Evolutionary conservation across 2,888 invertebrate genomes (phyloP).

Genomic region (Plebejus anna): DNA sequence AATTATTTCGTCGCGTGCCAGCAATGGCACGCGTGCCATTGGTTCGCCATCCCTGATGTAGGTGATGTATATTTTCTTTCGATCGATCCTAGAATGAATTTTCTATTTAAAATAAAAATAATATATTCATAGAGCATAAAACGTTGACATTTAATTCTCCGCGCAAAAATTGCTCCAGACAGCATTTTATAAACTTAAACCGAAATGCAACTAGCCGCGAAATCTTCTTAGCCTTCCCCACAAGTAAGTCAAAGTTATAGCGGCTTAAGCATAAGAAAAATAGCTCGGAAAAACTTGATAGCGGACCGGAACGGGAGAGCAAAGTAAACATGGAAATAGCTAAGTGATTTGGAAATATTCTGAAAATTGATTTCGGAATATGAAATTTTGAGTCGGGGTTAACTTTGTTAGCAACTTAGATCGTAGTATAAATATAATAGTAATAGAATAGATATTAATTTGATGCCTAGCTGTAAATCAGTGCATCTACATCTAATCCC

Average conservation of each 20-base stretch:
- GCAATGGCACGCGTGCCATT: too few relatives aligned
- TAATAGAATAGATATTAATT: background rate
- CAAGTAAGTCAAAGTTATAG: conserved; percentile 20
- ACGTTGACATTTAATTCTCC: background rate
- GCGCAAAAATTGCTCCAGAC: background rate
- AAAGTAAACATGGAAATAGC: conserved; percentile 10
- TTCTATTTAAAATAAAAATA: background rate
- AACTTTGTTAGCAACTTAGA: background rate
- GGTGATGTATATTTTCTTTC: too few relatives aligned
- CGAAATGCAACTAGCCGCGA: conserved; percentile 13
- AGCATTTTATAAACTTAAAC: conserved; percentile 20
- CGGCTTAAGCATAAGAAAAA: conserved; percentile 20
- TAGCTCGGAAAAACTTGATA: conserved; percentile 8
- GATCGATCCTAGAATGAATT: background rate
- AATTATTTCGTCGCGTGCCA: too few relatives aligned
- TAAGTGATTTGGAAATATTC: conserved; percentile 4
- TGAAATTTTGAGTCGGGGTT: background rate
- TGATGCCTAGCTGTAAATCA: background rate
- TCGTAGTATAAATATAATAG: background rate
- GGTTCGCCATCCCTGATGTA: too few relatives aligned
- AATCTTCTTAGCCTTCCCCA: background rate
- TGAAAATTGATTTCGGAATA: conserved; percentile 16
- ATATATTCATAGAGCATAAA: conserved; percentile 5
- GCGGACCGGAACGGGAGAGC: background rate
- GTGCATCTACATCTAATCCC: background rate